Evolutionary conservation across 2,113 vertebrate species (phyloP).

Genomic region (Gavia stellata): DNA sequence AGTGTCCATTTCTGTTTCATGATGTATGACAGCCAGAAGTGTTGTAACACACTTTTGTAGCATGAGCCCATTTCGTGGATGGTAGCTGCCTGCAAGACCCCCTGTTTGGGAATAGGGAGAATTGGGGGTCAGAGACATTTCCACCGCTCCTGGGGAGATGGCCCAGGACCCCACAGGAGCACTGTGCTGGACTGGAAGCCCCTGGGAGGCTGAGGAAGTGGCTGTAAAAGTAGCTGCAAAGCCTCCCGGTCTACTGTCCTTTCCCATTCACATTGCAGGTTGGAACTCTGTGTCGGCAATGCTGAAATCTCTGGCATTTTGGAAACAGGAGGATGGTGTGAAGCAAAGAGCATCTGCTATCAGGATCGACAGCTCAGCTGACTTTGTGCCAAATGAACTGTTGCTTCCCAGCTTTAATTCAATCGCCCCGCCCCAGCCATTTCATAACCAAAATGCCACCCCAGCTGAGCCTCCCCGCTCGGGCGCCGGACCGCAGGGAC

Average conservation of each 20-base stretch:
- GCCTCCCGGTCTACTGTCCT: not conserved
- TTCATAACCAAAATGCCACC: not conserved
- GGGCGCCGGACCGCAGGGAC: accelerated
- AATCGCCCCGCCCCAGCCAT: not conserved
- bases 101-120: not conserved
- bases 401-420: not conserved
- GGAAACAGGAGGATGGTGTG: not conserved
- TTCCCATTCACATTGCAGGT: not conserved
- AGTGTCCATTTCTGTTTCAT: not conserved
- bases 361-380: not conserved
- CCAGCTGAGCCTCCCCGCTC: not conserved
- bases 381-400: not conserved
- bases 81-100: not conserved
- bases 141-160: not conserved
- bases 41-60: accelerated
- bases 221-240: not conserved
- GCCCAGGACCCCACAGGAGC: not conserved
- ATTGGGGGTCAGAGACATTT: accelerated
- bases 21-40: not conserved
- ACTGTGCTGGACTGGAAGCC: not conserved
- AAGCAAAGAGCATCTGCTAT: slow-evolving; percentile 37
- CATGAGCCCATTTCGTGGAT: accelerated
- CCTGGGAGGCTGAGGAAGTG: not conserved
- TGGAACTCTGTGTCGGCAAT: not conserved
- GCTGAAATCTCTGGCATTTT: not conserved